Percentiles rank a stretch among this genome's conserved stretches.
These are phyloP conservation scores for Rhabdomys pumilio DNA, from an alignment of 2,797 vertebrate species.

Conservation along the genomic window DNA sequence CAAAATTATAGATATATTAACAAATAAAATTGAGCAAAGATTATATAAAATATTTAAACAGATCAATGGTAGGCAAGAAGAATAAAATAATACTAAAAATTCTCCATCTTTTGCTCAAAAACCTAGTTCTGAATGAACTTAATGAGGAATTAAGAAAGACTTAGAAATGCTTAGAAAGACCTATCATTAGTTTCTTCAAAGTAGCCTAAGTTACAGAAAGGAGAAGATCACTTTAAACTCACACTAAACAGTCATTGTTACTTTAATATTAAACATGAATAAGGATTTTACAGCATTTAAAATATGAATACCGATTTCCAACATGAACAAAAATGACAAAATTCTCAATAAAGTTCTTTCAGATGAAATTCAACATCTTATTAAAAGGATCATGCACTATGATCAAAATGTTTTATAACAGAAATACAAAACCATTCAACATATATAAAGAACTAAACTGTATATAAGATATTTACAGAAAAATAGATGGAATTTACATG, in stretches of 20 bases:
- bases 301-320: background rate
- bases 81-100: background rate
- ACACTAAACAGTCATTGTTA: background rate
- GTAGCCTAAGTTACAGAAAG: background rate
- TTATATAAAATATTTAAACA: background rate
- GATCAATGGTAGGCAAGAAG: background rate
- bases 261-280: background rate
- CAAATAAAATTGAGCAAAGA: background rate
- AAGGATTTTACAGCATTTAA: background rate
- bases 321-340: background rate
- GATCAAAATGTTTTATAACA: background rate
- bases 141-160: background rate
- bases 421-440: background rate
- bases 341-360: background rate
- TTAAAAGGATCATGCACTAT: background rate
- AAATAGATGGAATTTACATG: background rate
- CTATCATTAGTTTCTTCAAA: background rate
- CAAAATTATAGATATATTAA: background rate
- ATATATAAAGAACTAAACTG: background rate
- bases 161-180: background rate
- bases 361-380: background rate
- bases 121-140: background rate
- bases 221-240: background rate
- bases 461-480: background rate
- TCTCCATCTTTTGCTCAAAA: background rate